Evolutionary conservation across 1,140 invertebrate species (phyloP).

Genomic region (Aphidius gifuensis): DNA sequence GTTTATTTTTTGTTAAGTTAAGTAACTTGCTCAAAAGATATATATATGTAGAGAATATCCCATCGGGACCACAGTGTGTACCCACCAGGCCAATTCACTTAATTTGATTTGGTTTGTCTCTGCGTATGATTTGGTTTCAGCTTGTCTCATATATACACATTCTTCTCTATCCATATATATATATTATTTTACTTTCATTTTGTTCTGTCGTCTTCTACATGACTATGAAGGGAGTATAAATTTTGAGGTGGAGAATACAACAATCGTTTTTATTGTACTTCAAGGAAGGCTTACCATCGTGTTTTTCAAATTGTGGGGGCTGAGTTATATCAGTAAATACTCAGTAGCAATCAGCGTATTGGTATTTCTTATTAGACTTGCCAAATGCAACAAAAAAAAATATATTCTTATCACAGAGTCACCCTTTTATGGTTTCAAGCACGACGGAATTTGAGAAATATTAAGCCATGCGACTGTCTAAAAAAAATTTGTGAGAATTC

Average conservation of each 20-base stretch:
- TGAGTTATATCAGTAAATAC: slow-evolving; percentile 30
- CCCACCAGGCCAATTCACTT: slow-evolving; percentile 47
- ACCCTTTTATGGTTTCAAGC: slow-evolving; percentile 32
- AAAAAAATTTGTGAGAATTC: not conserved
- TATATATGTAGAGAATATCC: no score
- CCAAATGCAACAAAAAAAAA: slow-evolving; percentile 23
- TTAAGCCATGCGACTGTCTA: not conserved
- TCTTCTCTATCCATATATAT: no score
- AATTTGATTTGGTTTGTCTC: slow-evolving; percentile 53
- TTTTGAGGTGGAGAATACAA: no score
- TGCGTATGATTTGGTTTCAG: slow-evolving; percentile 38
- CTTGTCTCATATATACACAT: not conserved
- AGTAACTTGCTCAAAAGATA: no score
- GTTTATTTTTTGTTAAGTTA: no score
- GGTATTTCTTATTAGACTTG: slow-evolving; percentile 46
- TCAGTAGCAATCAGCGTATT: slow-evolving; percentile 46
- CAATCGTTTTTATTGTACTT: not conserved
- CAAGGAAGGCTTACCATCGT: slow-evolving; percentile 31
- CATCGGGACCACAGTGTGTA: not conserved
- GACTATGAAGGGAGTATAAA: no score
- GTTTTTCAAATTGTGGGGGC: slow-evolving; percentile 35
- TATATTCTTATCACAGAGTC: slow-evolving; percentile 12
- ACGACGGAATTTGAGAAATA: slow-evolving; percentile 21
- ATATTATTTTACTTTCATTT: no score
- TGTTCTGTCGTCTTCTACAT: no score